These are phyloP conservation scores for Marmota flaviventris DNA, from an alignment of 2,113 vertebrate genomes.

Conservation along the genomic window DNA sequence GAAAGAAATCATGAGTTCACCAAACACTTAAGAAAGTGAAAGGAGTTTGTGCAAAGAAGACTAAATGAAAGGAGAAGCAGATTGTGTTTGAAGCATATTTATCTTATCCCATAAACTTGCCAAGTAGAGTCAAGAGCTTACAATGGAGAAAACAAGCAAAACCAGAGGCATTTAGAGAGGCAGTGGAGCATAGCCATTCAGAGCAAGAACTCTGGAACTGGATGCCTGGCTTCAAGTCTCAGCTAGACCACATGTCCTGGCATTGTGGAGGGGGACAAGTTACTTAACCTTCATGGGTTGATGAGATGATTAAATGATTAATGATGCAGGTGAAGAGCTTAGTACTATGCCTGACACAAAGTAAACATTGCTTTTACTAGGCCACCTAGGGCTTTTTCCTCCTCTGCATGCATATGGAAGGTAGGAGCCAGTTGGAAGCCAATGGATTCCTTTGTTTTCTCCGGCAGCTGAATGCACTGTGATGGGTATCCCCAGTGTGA, in stretches of 20 bases:
- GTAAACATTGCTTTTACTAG: not conserved
- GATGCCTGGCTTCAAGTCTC: not conserved
- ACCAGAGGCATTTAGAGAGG: too few species aligned
- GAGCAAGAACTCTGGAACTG: not conserved
- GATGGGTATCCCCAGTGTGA: conserved; percentile 99
- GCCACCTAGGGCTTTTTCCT: not conserved
- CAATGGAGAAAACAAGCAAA: not conserved
- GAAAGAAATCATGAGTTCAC: not conserved
- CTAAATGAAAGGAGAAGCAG: not conserved
- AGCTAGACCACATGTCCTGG: fast-evolving
- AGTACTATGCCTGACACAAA: not conserved
- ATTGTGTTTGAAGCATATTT: not conserved
- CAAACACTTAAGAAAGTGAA: not conserved
- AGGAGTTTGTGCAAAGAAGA: not conserved
- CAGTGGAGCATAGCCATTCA: not conserved
- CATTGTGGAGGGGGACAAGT: not conserved
- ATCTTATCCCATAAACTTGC: not conserved
- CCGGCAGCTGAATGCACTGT: conserved; percentile 97
- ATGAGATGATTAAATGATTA: not conserved
- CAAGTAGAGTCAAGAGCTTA: not conserved
- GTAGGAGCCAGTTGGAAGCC: not conserved
- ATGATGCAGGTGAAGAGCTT: not conserved
- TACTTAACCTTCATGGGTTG: not conserved
- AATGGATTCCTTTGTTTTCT: conserved; percentile 56
- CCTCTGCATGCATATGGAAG: not conserved